Evolutionary conservation across 2,797 vertebrate genomes (phyloP), one percentile per base, ranked within the genome.

Genomic region (Melanotaenia nigrans): DNA sequence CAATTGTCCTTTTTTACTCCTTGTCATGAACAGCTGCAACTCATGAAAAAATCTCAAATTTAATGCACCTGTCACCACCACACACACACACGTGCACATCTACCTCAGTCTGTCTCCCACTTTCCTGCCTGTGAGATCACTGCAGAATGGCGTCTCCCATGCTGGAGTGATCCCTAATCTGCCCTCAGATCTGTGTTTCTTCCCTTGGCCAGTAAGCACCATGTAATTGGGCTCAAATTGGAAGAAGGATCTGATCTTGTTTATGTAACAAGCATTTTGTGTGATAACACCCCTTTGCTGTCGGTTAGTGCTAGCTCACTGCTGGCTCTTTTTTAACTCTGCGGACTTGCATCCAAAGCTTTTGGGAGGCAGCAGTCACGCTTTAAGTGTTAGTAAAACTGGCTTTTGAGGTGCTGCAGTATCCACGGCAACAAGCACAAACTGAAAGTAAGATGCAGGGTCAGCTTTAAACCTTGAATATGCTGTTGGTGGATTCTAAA

Each of bases 161-260:
- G 74, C 66, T 68, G 68, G 33, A 86, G 73, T 70, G 75, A 85
- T 85, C 81, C 51, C 76, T 81, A 77, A 88, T 91, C 90, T 85
- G 81, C 73, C 77, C 76, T 61, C 61, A 83, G 84, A 92, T 93
- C 86, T 82, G 75, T 82, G 84, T 87, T 84, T 61, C 76, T 84
- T 73, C 81, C 73, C 20, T 12, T 85, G 85, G 83, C 84, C 85
- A 73, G 63, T 73, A 79, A 90, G 74, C 78, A 73, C 77, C 76
- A 35, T 90, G 87, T 90, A 90, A 92, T 87, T 87, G 89, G 80
- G 66, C 83, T 85, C 73, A 82, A 85, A 90, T 86, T 87, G 88
- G 79, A 87, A 81, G 60, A 68, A 79, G 78, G 73, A 81, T 81
- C 79, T 70, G 75, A 79, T 81, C 78, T 69, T 88, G 85, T 89